Evolutionary conservation across 2,797 vertebrate genomes (phyloP), one percentile per base, ranked within the genome.

Genomic region (Cercopithecus petaurista): DNA sequence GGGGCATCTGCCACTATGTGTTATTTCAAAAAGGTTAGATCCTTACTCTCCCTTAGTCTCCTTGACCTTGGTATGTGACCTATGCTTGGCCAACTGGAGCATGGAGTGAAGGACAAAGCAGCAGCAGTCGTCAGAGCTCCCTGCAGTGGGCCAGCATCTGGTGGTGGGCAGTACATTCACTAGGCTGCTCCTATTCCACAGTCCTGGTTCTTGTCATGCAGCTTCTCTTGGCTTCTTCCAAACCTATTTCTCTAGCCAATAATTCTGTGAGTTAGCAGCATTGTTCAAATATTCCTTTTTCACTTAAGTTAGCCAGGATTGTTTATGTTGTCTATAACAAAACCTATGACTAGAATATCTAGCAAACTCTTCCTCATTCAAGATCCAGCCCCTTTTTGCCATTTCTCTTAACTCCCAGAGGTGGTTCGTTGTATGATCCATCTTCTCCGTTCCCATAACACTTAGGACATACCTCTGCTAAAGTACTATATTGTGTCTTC

Each of bases 321-420:
- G 5, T 70, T 84, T 81, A 26, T 95, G 36, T 48, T 92, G n/a
- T 82, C 57, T 93, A 14, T 86, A 92, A 90, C 39, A 93, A 93
- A 75, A 90, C 52, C 50, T 17, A 46, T 48, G 30, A 75, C 10
- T 70, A 85, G 59, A 90, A 72, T 59, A 90, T 30, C 57, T 21
- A 72, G 24, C 12, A 81, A 91, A 86, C n/a, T 75, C 59, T 76
- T 67, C 30, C 41, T 90, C 79, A 33, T 90, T 85, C 48, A 79
- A 21, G 46, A 93, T 36, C 61, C 36, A 21, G 64, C 52, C n/a
- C 36, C 57, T 64, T 90, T 91, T 21, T 70, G 48, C 15, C 21
- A 48, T 50, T 39, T 86, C 61, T 76, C 26, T 57, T 64, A 61
- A 90, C 28, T 86, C 41, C 50, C 41, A 92, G 36, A 57, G 43